phyloP scores from a whole-genome alignment of 1,140 invertebrate species.

The Mesaphorura yosii region DNA sequence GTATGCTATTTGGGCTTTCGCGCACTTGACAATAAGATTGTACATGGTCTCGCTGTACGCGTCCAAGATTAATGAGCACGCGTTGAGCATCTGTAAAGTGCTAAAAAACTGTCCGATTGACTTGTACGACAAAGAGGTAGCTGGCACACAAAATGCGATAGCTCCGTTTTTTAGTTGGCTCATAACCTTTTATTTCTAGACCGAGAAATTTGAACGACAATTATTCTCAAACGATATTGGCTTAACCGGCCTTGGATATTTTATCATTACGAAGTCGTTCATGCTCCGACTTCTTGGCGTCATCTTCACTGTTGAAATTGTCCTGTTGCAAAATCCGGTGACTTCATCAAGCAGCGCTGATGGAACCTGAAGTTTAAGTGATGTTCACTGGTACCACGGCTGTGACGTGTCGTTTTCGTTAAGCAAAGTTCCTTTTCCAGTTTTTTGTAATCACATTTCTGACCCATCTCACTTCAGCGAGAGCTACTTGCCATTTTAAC shows the following conservation, averaged over 20 bases:
- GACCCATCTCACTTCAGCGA: too few species aligned
- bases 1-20: conserved; percentile 1
- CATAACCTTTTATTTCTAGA: neutral
- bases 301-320: conserved; percentile 10
- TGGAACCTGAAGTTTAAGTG: too few species aligned
- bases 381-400: too few species aligned
- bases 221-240: conserved; percentile 1
- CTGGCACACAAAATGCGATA: neutral
- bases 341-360: neutral
- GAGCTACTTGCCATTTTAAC: too few species aligned
- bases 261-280: conserved; percentile 9
- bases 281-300: conserved; percentile 5
- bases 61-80: neutral
- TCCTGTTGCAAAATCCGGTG: conserved; percentile 1
- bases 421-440: too few species aligned
- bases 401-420: too few species aligned
- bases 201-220: neutral
- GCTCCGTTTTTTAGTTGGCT: neutral
- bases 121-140: neutral
- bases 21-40: neutral
- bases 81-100: neutral
- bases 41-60: neutral
- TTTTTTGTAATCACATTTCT: too few species aligned
- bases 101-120: neutral
- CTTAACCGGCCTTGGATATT: conserved; percentile 6